Conservation (phyloP, 1,140 invertebrate genomes). For the Adelges cooleyi region DNA sequence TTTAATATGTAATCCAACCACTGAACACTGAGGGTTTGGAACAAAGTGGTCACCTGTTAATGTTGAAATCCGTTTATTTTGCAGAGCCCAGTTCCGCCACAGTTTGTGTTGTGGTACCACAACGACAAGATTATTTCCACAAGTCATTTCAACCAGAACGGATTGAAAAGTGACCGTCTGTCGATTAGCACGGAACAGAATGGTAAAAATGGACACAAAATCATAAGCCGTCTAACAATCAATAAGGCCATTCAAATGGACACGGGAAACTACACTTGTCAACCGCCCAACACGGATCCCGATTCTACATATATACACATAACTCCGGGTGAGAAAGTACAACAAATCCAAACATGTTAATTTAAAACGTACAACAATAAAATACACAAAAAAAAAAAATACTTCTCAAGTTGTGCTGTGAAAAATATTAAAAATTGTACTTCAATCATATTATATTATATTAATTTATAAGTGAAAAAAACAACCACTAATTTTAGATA, state of each 20-base stretch:
- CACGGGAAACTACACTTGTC: slow-evolving; percentile 84
- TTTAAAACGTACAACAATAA: no score
- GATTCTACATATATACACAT: slow-evolving; percentile 81
- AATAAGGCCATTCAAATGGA: slow-evolving; percentile 69
- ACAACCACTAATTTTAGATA: no score
- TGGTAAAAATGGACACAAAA: slow-evolving; percentile 57
- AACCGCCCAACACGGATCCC: slow-evolving; percentile 75
- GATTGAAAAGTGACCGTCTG: slow-evolving; percentile 67
- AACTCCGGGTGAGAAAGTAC: slow-evolving; percentile 75
- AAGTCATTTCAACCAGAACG: slow-evolving; percentile 51
- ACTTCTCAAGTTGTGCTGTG: no score
- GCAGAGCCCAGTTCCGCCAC: slow-evolving; percentile 77
- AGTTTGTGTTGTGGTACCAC: slow-evolving; percentile 86
- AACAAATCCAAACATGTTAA: no score
- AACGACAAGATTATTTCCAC: slow-evolving; percentile 70
- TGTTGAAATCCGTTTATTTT: no score
- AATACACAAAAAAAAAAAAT: no score
- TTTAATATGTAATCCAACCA: no score
- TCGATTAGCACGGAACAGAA: slow-evolving; percentile 68
- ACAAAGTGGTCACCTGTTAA: no score
- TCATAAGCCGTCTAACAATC: slow-evolving; percentile 70
- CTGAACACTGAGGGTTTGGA: no score
- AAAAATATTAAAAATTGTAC: no score
- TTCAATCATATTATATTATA: no score
- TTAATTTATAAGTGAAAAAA: no score